phyloP scores from a whole-genome alignment of 2,888 invertebrate genomes.

The Frankliniella fusca region DNA sequence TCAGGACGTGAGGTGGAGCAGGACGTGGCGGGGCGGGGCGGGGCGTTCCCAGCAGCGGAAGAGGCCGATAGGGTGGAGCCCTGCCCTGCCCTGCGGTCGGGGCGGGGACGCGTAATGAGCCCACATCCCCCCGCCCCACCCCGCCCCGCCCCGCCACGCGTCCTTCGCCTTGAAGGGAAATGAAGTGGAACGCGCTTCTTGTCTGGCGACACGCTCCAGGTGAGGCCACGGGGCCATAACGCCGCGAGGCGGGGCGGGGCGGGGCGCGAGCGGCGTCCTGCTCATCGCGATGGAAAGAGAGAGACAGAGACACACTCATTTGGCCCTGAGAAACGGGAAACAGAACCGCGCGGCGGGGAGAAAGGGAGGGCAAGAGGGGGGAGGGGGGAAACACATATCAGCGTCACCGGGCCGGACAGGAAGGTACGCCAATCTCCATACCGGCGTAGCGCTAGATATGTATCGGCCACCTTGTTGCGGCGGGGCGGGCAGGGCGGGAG shows the following conservation, averaged over 20 bases:
- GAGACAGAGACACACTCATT: no score
- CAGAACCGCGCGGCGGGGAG: neutral
- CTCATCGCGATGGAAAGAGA: neutral
- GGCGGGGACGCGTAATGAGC: slow-evolving; percentile 1
- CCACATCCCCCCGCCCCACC: neutral
- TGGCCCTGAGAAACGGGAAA: no score
- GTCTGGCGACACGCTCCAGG: slow-evolving; percentile 5
- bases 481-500: neutral
- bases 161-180: neutral
- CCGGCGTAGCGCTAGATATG: neutral
- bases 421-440: neutral
- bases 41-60: neutral
- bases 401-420: neutral
- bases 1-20: neutral
- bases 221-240: neutral
- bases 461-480: slow-evolving; percentile 12
- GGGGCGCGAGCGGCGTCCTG: neutral
- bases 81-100: neutral
- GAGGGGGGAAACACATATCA: neutral
- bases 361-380: neutral
- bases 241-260: neutral
- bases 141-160: neutral
- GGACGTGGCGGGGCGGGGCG: neutral
- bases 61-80: no score
- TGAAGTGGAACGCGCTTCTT: neutral